Conservation (phyloP, 2,113 vertebrate species). For the Turdus rufiventris region DNA sequence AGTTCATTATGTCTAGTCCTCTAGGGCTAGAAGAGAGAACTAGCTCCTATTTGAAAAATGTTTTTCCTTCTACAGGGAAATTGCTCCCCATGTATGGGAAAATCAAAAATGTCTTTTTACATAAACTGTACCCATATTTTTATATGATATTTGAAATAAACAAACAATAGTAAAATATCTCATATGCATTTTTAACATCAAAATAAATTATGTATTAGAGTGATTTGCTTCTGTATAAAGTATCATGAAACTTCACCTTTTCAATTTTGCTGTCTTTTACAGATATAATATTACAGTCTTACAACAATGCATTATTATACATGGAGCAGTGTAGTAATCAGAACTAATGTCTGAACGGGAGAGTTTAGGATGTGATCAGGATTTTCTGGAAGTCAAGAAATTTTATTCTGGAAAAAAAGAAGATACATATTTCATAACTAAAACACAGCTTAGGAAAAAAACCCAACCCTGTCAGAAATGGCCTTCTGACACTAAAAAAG, state of each 20-base stretch:
- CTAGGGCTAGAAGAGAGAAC: neutral
- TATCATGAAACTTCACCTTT: neutral
- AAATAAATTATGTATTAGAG: neutral
- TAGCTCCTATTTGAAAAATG: neutral
- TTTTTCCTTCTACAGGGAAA: neutral
- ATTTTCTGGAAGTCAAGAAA: neutral
- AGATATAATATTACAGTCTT: neutral
- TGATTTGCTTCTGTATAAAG: neutral
- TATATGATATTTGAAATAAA: neutral
- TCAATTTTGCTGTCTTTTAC: neutral
- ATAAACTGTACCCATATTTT: neutral
- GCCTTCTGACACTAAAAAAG: neutral
- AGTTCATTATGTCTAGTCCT: neutral
- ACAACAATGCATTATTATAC: no score
- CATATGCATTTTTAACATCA: neutral
- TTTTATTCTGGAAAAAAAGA: neutral
- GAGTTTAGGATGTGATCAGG: neutral
- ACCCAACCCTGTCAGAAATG: neutral
- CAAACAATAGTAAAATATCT: neutral
- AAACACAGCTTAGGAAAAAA: neutral
- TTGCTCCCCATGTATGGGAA: neutral
- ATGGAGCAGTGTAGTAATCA: neutral
- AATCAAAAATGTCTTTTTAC: neutral
- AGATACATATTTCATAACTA: neutral
- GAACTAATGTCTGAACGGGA: neutral